Conservation (phyloP, 2,797 vertebrate genomes). For the Fratercula arctica region DNA sequence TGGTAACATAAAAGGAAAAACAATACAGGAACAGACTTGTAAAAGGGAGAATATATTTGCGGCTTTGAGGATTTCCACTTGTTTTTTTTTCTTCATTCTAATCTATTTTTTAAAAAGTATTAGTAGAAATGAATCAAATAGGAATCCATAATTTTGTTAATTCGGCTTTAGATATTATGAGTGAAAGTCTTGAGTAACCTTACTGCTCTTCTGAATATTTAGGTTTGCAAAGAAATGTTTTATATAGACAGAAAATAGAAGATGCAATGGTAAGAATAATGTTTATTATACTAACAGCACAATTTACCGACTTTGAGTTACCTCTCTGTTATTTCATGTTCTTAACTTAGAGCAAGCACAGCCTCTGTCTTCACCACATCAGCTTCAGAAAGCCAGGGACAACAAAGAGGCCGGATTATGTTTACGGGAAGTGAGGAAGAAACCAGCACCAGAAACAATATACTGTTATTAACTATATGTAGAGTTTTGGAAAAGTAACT, state of each 20-base stretch:
- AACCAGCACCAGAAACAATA: not conserved
- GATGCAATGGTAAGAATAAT: not conserved
- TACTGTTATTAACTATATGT: not conserved
- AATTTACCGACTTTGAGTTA: not conserved
- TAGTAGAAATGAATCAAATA: not conserved
- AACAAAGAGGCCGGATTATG: not conserved
- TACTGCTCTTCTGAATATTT: not conserved
- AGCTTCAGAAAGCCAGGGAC: not conserved
- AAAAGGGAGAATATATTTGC: not conserved
- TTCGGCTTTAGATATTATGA: not conserved
- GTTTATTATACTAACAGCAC: not conserved
- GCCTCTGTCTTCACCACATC: not conserved
- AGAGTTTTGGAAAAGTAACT: not conserved
- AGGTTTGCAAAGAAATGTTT: not conserved
- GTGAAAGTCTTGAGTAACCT: not conserved
- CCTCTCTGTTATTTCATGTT: not conserved
- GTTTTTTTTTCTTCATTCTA: not conserved
- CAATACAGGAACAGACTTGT: not conserved
- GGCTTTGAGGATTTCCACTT: not conserved
- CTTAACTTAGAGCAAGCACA: not conserved
- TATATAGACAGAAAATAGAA: not conserved
- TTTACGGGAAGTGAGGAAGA: conserved; percentile 3
- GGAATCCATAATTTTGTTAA: not conserved
- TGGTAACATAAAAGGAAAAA: not conserved
- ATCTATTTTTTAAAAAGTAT: not conserved